Conservation (phyloP, 1,140 invertebrate genomes). For the Drosophila simulans region DNA sequence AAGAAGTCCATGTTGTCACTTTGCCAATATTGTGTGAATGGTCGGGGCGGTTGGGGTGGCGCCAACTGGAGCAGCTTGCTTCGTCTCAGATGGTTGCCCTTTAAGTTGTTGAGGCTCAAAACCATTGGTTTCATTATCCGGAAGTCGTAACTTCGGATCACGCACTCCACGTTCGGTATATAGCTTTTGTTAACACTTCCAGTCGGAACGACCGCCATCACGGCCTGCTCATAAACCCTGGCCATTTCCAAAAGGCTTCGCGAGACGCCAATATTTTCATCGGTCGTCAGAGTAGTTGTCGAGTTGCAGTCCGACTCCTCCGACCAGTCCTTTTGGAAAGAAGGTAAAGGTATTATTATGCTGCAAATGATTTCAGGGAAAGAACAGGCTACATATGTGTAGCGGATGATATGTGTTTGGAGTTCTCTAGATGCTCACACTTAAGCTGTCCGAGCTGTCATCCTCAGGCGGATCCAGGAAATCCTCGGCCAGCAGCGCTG, state of each 20-base stretch:
- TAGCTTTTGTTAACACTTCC: slow-evolving; percentile 3
- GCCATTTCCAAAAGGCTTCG: slow-evolving; percentile 20
- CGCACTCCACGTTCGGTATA: background rate
- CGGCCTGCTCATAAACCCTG: background rate
- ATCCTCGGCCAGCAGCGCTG: slow-evolving; percentile 46
- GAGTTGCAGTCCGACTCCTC: slow-evolving; percentile 1
- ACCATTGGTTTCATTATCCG: slow-evolving; percentile 9
- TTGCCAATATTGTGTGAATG: background rate
- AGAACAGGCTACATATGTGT: too few relatives aligned
- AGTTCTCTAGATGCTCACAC: slow-evolving; percentile 1
- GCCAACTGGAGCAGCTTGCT: slow-evolving; percentile 15
- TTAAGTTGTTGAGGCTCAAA: background rate
- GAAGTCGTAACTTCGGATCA: background rate
- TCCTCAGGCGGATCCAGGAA: slow-evolving; percentile 1
- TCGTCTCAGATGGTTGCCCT: background rate
- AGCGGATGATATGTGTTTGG: too few relatives aligned
- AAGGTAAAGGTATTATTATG: background rate
- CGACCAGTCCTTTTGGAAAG: slow-evolving; percentile 50
- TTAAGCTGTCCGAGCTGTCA: slow-evolving; percentile 17
- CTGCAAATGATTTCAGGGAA: background rate
- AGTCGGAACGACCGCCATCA: background rate
- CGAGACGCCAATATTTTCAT: background rate
- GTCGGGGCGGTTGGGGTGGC: background rate
- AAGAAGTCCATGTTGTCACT: slow-evolving; percentile 3
- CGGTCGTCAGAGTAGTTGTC: background rate